Percentiles rank a stretch among this genome's conserved stretches.
Conservation (phyloP, 2,113 vertebrate genomes). For the Steatornis caripensis region DNA sequence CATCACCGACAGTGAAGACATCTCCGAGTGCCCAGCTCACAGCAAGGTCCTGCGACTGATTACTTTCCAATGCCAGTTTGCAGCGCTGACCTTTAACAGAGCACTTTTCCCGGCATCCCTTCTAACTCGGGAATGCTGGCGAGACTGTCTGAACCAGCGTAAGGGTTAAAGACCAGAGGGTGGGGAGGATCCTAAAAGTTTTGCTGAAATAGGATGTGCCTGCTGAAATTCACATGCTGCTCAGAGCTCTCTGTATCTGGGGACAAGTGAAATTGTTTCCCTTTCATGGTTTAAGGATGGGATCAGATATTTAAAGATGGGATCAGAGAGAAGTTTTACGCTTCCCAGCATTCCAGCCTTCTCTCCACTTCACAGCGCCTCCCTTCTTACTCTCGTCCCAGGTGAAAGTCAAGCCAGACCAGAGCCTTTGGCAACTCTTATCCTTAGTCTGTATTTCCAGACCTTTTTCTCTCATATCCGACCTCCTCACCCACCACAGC, state of each 20-base stretch:
- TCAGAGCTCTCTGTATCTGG: background rate
- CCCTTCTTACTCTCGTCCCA: background rate
- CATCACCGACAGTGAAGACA: background rate
- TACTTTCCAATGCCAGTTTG: background rate
- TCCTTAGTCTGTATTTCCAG: background rate
- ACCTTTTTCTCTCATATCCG: background rate
- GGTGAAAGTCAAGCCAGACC: background rate
- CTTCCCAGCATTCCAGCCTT: background rate
- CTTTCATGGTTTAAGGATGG: background rate
- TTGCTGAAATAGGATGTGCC: background rate
- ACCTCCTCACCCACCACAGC: background rate
- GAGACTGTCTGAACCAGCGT: background rate
- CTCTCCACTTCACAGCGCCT: background rate
- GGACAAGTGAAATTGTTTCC: background rate
- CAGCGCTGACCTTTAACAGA: background rate
- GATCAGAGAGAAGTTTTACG: background rate
- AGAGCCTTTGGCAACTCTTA: background rate
- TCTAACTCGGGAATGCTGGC: background rate
- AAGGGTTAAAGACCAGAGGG: background rate
- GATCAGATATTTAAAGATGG: background rate
- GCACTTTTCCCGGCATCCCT: background rate
- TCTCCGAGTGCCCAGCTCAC: background rate
- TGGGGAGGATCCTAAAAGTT: background rate
- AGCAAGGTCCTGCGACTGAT: background rate
- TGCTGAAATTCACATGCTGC: background rate